Conservation (phyloP, 2,113 vertebrate genomes). For the Bubo bubo region DNA sequence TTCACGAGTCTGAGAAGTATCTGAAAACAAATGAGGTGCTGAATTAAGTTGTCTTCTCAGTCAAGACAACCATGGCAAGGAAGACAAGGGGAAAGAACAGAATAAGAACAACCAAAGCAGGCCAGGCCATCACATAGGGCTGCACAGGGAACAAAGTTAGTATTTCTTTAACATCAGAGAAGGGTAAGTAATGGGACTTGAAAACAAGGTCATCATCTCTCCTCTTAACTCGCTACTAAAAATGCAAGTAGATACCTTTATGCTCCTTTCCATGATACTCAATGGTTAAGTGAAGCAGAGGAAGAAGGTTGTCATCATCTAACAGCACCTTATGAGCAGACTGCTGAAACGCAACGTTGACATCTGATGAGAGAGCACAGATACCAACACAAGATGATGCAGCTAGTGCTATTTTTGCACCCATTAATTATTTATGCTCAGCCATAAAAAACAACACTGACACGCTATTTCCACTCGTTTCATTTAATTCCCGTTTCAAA, state of each 20-base stretch:
- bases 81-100: neutral
- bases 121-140: neutral
- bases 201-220: neutral
- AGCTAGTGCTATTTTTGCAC: neutral
- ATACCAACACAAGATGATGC: neutral
- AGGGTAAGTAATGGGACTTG: neutral
- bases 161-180: neutral
- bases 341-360: conserved; percentile 97
- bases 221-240: neutral
- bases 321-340: conserved; percentile 94
- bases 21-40: conserved; percentile 64
- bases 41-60: neutral
- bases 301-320: conserved; percentile 96
- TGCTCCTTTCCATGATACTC: conserved; percentile 93
- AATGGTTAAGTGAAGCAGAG: conserved; percentile 91
- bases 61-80: neutral
- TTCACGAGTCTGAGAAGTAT: conserved; percentile 83
- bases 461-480: neutral
- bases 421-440: neutral
- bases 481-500: neutral
- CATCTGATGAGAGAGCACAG: conserved; percentile 77
- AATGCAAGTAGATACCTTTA: conserved; percentile 82
- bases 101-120: neutral
- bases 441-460: neutral
- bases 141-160: neutral